Percentiles rank a stretch among this genome's conserved stretches.
phyloP scores from a whole-genome alignment of 2,113 vertebrate genomes.

The Melanerpes formicivorus region DNA sequence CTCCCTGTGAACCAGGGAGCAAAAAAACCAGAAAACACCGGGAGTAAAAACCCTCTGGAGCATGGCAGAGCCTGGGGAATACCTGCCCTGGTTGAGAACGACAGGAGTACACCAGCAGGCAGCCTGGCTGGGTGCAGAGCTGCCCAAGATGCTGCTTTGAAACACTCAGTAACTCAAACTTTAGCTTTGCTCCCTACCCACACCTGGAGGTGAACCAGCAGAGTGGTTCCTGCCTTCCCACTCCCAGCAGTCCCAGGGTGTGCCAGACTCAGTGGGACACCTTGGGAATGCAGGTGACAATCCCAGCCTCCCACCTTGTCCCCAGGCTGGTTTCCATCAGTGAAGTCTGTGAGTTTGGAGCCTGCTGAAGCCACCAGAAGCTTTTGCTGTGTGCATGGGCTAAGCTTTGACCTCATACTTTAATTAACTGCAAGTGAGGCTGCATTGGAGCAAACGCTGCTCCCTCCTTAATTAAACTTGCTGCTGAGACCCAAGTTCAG shows the following conservation, averaged over 20 bases:
- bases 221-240: not conserved
- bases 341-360: not conserved
- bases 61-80: accelerated
- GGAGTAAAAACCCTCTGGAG: not conserved
- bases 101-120: accelerated
- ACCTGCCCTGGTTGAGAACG: accelerated
- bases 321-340: not conserved
- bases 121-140: not conserved
- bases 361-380: accelerated
- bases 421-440: not conserved
- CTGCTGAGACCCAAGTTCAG: not conserved
- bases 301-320: not conserved
- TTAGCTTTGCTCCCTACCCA: not conserved
- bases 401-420: not conserved
- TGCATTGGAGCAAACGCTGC: not conserved
- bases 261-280: accelerated
- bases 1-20: not conserved
- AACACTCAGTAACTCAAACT: not conserved
- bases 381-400: not conserved
- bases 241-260: not conserved
- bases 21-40: not conserved
- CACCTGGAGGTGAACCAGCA: accelerated
- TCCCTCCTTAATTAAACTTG: not conserved
- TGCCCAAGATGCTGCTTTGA: not conserved
- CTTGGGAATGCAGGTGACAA: accelerated